A percentile compares a stretch with the other conserved stretches of the same genome.
Conservation (phyloP, 2,797 vertebrate species). For the Lithobates pipiens region DNA sequence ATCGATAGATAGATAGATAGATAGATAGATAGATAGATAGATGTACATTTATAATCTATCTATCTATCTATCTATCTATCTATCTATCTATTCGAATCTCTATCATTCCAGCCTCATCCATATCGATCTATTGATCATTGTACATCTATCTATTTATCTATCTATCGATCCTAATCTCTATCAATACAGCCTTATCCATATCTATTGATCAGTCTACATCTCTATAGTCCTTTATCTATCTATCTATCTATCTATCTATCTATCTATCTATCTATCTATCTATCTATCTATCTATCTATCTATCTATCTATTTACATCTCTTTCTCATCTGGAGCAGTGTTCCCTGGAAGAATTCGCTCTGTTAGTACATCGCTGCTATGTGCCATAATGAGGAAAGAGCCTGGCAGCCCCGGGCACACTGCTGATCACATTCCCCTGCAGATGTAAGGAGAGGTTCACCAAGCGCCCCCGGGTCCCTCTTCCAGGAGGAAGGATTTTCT, state of each 20-base stretch:
- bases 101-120: neutral
- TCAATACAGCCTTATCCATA: neutral
- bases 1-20: too few species aligned
- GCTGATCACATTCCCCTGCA: conserved; percentile 18
- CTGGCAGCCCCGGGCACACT: neutral
- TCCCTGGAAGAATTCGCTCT: neutral
- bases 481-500: conserved; percentile 44
- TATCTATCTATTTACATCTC: neutral
- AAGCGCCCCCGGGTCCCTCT: conserved; percentile 33
- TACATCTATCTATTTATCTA: neutral
- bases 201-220: neutral
- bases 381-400: neutral
- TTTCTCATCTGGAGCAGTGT: neutral
- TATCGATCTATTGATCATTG: too few species aligned
- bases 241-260: neutral
- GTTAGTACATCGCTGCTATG: neutral
- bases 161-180: neutral
- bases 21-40: too few species aligned
- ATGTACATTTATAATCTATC: neutral
- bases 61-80: neutral
- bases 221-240: neutral
- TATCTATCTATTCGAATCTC: too few species aligned
- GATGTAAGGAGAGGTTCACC: conserved; percentile 39
- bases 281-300: neutral
- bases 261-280: neutral